These are phyloP conservation scores for Cydia splendana DNA, from an alignment of 1,140 invertebrate genomes.

Conservation along the genomic window DNA sequence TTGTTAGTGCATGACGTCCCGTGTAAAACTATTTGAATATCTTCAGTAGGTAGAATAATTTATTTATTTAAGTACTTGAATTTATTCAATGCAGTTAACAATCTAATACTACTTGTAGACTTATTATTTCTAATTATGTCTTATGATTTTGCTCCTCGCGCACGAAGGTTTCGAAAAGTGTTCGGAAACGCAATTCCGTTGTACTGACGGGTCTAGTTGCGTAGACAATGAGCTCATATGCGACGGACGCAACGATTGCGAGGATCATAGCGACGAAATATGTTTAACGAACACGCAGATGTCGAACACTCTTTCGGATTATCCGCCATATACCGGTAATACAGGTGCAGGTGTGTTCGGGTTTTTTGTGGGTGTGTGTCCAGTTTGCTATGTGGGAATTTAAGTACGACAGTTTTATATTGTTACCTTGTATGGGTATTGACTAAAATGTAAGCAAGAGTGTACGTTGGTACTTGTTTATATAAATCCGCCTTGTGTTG, in stretches of 20 bases:
- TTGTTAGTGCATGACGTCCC: background rate
- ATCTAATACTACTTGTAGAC: background rate
- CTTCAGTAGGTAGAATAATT: background rate
- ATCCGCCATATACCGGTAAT: conserved; percentile 54
- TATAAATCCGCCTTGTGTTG: conserved; percentile 4
- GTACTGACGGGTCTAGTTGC: conserved; percentile 83
- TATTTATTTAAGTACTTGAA: background rate
- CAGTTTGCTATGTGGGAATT: background rate
- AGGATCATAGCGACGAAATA: conserved; percentile 86
- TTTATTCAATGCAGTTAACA: background rate
- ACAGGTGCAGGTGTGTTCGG: conserved; percentile 43
- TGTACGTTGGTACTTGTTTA: background rate
- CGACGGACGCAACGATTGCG: conserved; percentile 85
- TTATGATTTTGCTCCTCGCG: conserved; percentile 35
- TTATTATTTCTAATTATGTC: conserved; percentile 11
- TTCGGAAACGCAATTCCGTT: conserved; percentile 81
- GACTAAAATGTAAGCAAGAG: conserved; percentile 19
- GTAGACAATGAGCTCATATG: conserved; percentile 78
- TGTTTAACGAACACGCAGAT: conserved; percentile 75
- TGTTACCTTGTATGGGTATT: background rate
- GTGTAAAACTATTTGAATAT: background rate
- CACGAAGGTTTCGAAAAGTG: conserved; percentile 66
- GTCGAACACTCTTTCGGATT: conserved; percentile 38
- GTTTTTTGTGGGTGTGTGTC: conserved; percentile 16
- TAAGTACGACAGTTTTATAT: background rate